phyloP scores from a whole-genome alignment of 35 echinoderm and acorn worm species.

The Strongylocentrotus purpuratus region DNA sequence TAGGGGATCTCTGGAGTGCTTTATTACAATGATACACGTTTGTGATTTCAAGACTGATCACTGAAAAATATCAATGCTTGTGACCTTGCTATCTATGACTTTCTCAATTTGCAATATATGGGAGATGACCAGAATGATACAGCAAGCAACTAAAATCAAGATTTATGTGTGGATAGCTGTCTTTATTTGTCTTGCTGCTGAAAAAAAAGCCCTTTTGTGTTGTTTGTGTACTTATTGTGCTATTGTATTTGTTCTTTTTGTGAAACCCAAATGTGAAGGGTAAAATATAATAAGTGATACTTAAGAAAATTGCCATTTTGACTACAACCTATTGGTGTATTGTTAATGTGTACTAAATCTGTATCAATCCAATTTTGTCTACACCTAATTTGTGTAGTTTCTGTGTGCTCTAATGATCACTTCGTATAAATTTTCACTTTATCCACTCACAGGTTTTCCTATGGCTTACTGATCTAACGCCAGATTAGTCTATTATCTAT shows the following conservation, averaged over 20 bases:
- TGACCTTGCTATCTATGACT: not conserved
- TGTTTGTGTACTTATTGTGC: slow-evolving; percentile 1
- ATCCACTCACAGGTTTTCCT: too few relatives aligned
- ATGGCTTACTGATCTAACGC: too few relatives aligned
- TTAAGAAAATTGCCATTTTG: not conserved
- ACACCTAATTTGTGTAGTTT: not conserved
- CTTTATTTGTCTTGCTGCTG: slow-evolving; percentile 11
- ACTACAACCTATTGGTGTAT: not conserved
- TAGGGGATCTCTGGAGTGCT: not conserved
- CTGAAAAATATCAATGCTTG: not conserved
- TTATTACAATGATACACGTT: not conserved
- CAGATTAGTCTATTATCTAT: too few relatives aligned
- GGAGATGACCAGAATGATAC: not conserved
- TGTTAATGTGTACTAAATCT: not conserved
- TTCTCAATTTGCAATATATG: not conserved
- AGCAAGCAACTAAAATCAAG: not conserved
- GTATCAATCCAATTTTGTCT: not conserved
- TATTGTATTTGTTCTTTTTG: not conserved
- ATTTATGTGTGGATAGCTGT: not conserved
- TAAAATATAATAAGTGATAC: not conserved
- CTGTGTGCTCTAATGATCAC: not conserved
- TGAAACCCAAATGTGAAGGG: not conserved
- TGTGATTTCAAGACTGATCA: not conserved
- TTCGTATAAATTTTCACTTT: not conserved
- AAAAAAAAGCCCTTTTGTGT: not conserved